These are phyloP conservation scores for Cryptotermes secundus DNA, from an alignment of 1,140 invertebrate species.

Conservation along the genomic window DNA sequence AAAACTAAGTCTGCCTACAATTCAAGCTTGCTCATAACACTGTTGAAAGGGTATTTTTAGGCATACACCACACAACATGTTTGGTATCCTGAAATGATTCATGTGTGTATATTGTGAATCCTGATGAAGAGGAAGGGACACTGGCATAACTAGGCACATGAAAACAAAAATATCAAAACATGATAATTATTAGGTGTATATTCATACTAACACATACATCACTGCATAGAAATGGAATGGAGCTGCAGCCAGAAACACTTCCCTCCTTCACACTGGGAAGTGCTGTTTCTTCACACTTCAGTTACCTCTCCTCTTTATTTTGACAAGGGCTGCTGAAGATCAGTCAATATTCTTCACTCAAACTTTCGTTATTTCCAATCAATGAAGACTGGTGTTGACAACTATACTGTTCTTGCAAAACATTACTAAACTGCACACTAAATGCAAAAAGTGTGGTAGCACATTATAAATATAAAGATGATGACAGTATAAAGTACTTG, in stretches of 20 bases:
- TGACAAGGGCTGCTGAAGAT: background rate
- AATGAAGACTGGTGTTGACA: background rate
- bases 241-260: no score
- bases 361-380: background rate
- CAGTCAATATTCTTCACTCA: background rate
- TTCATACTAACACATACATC: background rate
- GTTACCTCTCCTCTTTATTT: background rate
- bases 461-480: constrained; percentile 25
- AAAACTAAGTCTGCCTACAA: no score
- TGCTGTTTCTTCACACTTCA: no score
- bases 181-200: background rate
- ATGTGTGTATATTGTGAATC: background rate
- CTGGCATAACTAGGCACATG: background rate
- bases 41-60: background rate
- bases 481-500: background rate
- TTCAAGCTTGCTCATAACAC: no score
- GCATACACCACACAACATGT: background rate
- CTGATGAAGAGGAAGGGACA: constrained; percentile 3
- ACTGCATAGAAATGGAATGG: background rate
- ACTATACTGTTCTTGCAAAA: background rate
- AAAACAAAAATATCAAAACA: background rate
- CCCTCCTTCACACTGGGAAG: no score
- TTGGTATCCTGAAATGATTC: background rate
- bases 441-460: background rate
- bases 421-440: background rate